Evolutionary conservation across 2,888 invertebrate genomes (phyloP).

Genomic region (Pandemis cinnamomeana): DNA sequence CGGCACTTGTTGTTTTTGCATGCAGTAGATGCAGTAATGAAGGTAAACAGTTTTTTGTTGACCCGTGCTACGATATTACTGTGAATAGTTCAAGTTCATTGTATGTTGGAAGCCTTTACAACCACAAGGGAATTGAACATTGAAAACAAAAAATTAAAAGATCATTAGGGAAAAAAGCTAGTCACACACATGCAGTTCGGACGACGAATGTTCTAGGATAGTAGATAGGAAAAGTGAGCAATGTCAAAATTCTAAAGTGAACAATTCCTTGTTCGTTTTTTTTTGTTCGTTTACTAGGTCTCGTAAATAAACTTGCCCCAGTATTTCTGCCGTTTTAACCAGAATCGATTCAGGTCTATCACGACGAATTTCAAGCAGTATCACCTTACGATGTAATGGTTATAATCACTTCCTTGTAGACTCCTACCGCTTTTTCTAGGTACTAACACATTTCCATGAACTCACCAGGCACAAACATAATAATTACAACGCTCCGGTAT

Average conservation of each 20-base stretch:
- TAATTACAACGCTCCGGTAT: slow-evolving; percentile 25
- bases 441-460: slow-evolving; percentile 24
- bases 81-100: background rate
- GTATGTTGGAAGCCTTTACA: background rate
- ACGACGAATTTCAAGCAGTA: background rate
- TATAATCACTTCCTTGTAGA: slow-evolving; percentile 25
- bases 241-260: too few species aligned
- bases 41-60: slow-evolving; percentile 3
- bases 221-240: too few species aligned
- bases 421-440: slow-evolving; percentile 17
- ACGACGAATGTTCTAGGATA: too few species aligned
- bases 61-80: background rate
- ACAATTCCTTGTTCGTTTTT: too few species aligned
- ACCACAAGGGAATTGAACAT: background rate
- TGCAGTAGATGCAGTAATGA: slow-evolving; percentile 15
- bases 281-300: too few species aligned
- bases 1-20: slow-evolving; percentile 10
- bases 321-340: background rate
- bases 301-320: too few species aligned
- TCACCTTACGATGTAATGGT: slow-evolving; percentile 2
- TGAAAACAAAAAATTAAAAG: background rate
- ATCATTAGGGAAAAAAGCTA: background rate
- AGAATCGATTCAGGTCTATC: background rate
- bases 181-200: too few species aligned
- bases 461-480: slow-evolving; percentile 23